These are phyloP conservation scores for Hypsopygia costalis DNA, from an alignment of 2,888 invertebrate species.

Conservation along the genomic window DNA sequence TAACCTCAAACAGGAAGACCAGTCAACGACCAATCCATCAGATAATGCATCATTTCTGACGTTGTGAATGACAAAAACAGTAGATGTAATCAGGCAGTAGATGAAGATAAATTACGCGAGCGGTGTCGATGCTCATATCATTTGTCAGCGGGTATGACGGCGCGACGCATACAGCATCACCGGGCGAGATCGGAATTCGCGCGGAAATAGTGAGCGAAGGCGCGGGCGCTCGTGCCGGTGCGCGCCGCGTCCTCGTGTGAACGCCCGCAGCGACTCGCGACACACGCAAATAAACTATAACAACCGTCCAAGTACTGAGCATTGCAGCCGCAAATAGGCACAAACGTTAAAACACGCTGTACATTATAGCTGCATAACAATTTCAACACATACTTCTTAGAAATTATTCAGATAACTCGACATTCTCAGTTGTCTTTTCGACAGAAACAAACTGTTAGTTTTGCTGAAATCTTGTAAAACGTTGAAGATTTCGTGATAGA, in stretches of 20 bases:
- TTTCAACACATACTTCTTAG: neutral
- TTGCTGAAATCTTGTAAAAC: neutral
- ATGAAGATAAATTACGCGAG: conserved; percentile 40
- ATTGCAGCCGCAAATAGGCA: conserved; percentile 46
- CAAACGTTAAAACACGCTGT: conserved; percentile 29
- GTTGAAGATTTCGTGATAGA: conserved; percentile 4
- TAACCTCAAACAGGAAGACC: conserved; percentile 3
- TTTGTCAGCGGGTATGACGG: conserved; percentile 28
- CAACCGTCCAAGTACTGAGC: conserved; percentile 16
- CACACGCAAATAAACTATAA: conserved; percentile 65
- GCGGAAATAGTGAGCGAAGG: conserved; percentile 30
- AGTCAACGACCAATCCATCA: conserved; percentile 21
- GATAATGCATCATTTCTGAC: conserved; percentile 31
- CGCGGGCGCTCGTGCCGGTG: conserved; percentile 25
- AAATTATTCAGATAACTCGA: neutral
- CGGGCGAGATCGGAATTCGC: conserved; percentile 30
- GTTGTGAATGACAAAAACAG: conserved; percentile 37
- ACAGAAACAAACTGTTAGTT: no score
- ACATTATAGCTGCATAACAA: conserved; percentile 12
- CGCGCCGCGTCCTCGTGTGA: conserved; percentile 43
- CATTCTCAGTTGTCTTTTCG: neutral
- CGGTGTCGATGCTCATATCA: conserved; percentile 32
- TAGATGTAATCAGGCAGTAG: conserved; percentile 38
- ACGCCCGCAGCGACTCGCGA: conserved; percentile 68
- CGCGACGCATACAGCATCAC: conserved; percentile 16